phyloP scores from a whole-genome alignment of 1,140 invertebrate species.

The Zaprionus kolodkinae region DNA sequence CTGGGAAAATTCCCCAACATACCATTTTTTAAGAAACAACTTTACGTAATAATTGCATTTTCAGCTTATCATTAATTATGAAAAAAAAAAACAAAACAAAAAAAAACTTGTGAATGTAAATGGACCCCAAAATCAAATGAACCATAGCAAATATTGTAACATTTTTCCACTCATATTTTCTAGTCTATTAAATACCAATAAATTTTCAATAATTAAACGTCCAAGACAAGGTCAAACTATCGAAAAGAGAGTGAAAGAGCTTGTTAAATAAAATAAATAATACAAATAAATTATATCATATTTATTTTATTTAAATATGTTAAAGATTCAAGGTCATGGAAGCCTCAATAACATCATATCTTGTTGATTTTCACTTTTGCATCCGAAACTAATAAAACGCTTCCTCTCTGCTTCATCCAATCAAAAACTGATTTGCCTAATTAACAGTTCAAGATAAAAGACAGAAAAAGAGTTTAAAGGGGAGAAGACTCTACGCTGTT shows the following conservation, averaged over 20 bases:
- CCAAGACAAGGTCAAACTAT: slow-evolving; percentile 7
- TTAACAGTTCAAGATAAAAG: slow-evolving; percentile 62
- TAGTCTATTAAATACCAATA: slow-evolving; percentile 23
- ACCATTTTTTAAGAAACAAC: slow-evolving; percentile 14
- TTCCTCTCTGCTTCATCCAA: slow-evolving; percentile 52
- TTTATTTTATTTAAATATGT: not conserved
- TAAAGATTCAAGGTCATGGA: slow-evolving; percentile 5
- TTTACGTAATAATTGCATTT: slow-evolving; percentile 29
- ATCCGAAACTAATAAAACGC: slow-evolving; percentile 51
- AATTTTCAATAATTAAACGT: slow-evolving; percentile 8
- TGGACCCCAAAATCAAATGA: slow-evolving; percentile 18
- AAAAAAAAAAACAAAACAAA: slow-evolving; percentile 27
- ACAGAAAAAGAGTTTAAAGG: not conserved
- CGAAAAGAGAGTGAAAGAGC: not conserved
- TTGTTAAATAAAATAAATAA: not conserved
- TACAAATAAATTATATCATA: not conserved
- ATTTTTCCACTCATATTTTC: slow-evolving; percentile 24
- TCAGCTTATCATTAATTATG: slow-evolving; percentile 32
- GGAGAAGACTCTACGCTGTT: slow-evolving; percentile 25
- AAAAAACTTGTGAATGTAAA: slow-evolving; percentile 33
- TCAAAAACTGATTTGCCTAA: slow-evolving; percentile 62
- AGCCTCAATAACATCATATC: not conserved
- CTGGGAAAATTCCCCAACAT: not conserved
- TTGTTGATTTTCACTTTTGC: slow-evolving; percentile 32
- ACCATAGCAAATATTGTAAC: slow-evolving; percentile 31